A percentile compares a stretch with the other conserved stretches of the same genome.
These are phyloP conservation scores for Nothoprocta perdicaria DNA, from an alignment of 2,113 vertebrate genomes.

Conservation along the genomic window DNA sequence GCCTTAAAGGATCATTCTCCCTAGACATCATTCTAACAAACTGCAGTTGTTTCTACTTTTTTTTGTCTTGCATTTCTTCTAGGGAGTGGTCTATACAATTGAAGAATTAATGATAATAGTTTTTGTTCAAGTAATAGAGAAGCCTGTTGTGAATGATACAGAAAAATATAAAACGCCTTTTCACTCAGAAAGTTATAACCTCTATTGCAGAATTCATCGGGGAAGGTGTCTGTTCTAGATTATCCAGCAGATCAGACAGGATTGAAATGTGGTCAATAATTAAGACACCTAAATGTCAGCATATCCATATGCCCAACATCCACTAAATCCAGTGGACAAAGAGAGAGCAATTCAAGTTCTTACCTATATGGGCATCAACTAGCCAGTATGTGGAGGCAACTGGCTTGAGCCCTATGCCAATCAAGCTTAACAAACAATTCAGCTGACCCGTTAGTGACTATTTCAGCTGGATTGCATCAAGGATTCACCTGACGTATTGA, in stretches of 20 bases:
- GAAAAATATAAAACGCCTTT: neutral
- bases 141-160: neutral
- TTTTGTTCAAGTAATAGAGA: neutral
- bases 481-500: neutral
- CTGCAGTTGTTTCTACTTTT: neutral
- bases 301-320: neutral
- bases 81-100: neutral
- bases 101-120: neutral
- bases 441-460: neutral
- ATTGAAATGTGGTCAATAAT: neutral
- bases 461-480: neutral
- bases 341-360: neutral
- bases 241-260: neutral
- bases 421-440: neutral
- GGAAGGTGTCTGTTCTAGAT: neutral
- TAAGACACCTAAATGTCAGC: neutral
- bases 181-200: neutral
- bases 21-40: neutral
- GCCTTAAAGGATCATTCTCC: neutral
- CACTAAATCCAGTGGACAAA: fast-evolving
- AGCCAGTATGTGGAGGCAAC: fast-evolving
- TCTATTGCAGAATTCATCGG: neutral
- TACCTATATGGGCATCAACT: neutral
- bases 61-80: neutral
- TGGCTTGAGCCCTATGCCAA: neutral